A percentile compares a stretch with the other conserved stretches of the same genome.
These are phyloP conservation scores for Pheosia gnoma DNA, from an alignment of 2,888 invertebrate genomes.

Conservation along the genomic window DNA sequence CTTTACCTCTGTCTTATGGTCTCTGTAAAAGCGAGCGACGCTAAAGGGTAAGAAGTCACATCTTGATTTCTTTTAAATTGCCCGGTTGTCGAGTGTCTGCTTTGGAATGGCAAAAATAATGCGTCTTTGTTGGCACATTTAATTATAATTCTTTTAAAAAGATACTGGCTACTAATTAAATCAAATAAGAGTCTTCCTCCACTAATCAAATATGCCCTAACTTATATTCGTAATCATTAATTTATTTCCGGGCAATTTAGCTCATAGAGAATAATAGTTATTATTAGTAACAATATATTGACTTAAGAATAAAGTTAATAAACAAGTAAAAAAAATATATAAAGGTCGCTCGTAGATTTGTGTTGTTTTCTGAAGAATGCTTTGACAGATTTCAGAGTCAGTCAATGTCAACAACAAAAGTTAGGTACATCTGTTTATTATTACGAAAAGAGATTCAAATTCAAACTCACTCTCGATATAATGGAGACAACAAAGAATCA, in stretches of 20 bases:
- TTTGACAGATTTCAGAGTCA: slow-evolving; percentile 56
- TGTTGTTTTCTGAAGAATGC: slow-evolving; percentile 51
- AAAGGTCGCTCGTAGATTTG: slow-evolving; percentile 42
- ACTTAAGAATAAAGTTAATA: too few species aligned
- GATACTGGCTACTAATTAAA: slow-evolving; percentile 33
- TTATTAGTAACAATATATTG: too few species aligned
- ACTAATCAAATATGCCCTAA: slow-evolving; percentile 21
- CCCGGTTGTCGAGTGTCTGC: slow-evolving; percentile 36
- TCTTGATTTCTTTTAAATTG: slow-evolving; percentile 59
- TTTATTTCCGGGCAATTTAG: too few species aligned
- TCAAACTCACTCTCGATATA: slow-evolving; percentile 40
- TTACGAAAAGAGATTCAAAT: slow-evolving; percentile 42
- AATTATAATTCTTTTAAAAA: too few species aligned
- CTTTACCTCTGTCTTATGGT: slow-evolving; percentile 64
- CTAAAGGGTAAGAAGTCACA: slow-evolving; percentile 49
- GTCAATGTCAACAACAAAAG: slow-evolving; percentile 45
- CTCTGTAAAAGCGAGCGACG: slow-evolving; percentile 52
- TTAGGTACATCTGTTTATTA: slow-evolving; percentile 48
- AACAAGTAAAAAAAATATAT: slow-evolving; percentile 27
- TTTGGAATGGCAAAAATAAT: slow-evolving; percentile 24
- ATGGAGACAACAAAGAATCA: slow-evolving; percentile 38
- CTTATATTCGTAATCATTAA: too few species aligned
- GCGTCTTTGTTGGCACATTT: slow-evolving; percentile 22
- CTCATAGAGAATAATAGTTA: too few species aligned
- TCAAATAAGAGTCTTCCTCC: slow-evolving; percentile 42